Evolutionary conservation across 2,113 vertebrate genomes (phyloP), one percentile per base, ranked within the genome.

Genomic region (Myotis davidii): DNA sequence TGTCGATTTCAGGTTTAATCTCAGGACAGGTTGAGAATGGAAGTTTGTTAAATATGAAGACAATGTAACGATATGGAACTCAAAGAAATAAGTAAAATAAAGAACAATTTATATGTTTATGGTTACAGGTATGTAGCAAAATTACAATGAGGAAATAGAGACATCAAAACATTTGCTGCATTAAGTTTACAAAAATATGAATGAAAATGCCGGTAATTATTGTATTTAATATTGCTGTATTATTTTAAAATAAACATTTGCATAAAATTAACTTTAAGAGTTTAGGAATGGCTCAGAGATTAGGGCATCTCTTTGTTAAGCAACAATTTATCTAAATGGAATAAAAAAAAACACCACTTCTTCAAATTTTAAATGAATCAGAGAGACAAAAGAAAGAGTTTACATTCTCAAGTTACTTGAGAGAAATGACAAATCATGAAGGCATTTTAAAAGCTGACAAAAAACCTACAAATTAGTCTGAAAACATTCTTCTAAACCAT

Each of bases 211-310:
- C 45, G 85, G 3, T 50, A 59, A 81, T 85, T 21, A 54, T 54
- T 64, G 6, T 2, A 34, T 69, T 94, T 96, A 6, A 29, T 67
- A 69, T 54, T 83, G 12, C 32, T 85, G 11, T 48, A 45, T 56
- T 92, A 69, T 93, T 94, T 96, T 76, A 7, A 94, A 96, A 59
- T 67, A 65, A 94, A 4, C 2, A 79, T 90, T 94, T 95, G 34
- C 9, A 72, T 84, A 52, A 79, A 83, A 81, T 82, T 76, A 94
- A 83, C 52, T 67, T 67, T 45, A 17, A 13, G 59, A 69, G 2
- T 69, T 86, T 92, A 85, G 18, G n/a, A 86, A 72, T 86, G 34
- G 32, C 27, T 89, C 59, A 70, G 54, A 77, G n/a, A 88, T 78
- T 16, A 39, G 6, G 18, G 52, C 2, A 78, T 37, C 1, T 45